Percentiles rank a stretch among this genome's conserved stretches.
Evolutionary conservation across 2,113 vertebrate genomes (phyloP).

Genomic region (Epinephelus cyanopodus): DNA sequence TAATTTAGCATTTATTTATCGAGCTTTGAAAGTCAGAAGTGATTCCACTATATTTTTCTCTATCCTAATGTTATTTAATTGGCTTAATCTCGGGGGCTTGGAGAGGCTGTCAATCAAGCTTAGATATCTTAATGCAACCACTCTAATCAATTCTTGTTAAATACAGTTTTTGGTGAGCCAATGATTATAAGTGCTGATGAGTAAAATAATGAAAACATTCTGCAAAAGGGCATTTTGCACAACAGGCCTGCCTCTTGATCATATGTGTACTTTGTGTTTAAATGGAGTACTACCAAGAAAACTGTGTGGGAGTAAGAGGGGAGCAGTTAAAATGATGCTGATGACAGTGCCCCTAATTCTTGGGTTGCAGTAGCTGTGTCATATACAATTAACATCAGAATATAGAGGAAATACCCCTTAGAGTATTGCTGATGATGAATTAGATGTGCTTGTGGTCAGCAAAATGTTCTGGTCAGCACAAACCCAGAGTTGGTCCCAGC

Average conservation of each 20-base stretch:
- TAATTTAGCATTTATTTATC: slow-evolving; percentile 84
- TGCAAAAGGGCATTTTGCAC: background rate
- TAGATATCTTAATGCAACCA: slow-evolving; percentile 71
- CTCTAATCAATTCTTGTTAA: slow-evolving; percentile 64
- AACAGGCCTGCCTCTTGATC: slow-evolving; percentile 5
- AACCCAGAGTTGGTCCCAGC: background rate
- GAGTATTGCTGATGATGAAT: background rate
- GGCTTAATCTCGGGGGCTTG: slow-evolving; percentile 72
- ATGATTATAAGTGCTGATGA: slow-evolving; percentile 32
- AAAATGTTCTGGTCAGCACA: background rate
- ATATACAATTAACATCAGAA: background rate
- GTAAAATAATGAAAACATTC: slow-evolving; percentile 15
- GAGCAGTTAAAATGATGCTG: background rate
- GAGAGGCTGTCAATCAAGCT: slow-evolving; percentile 82
- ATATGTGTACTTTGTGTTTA: background rate
- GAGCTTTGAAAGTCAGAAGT: slow-evolving; percentile 77
- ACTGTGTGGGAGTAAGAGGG: background rate
- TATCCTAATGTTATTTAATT: slow-evolving; percentile 78
- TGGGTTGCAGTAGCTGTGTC: background rate
- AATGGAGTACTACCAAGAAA: too few species aligned
- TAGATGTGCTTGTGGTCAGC: background rate
- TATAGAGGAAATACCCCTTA: background rate
- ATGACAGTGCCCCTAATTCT: background rate
- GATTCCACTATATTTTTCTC: slow-evolving; percentile 63
- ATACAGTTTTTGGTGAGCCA: slow-evolving; percentile 54